phyloP scores from a whole-genome alignment of 2,888 invertebrate species.

The Clusia tigrina region DNA sequence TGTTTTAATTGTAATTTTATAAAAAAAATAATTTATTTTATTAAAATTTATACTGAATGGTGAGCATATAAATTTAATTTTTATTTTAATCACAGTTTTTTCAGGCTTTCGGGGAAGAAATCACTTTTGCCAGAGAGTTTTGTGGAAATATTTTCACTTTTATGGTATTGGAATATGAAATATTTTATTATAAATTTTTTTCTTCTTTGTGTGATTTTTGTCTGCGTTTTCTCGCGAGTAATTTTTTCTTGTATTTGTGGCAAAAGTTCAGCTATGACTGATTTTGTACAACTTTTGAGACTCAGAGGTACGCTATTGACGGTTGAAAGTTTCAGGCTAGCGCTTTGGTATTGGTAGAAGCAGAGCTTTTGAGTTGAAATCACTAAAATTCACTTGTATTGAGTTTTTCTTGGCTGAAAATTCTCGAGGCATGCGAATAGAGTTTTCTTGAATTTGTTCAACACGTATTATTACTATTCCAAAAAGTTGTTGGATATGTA shows the following conservation, averaged over 20 bases:
- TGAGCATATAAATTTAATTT: constrained; percentile 21
- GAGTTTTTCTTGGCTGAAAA: constrained; percentile 42
- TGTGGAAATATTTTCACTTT: constrained; percentile 15
- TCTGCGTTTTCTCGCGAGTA: constrained; percentile 19
- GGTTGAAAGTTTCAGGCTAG: constrained; percentile 13
- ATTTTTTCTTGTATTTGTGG: constrained; percentile 43
- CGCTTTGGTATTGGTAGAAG: constrained; percentile 54
- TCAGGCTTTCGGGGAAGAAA: constrained; percentile 6
- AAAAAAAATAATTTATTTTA: constrained; percentile 29
- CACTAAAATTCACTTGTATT: background rate
- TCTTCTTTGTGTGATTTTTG: constrained; percentile 21
- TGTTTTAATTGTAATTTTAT: constrained; percentile 30
- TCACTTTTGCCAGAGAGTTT: background rate
- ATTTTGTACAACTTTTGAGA: constrained; percentile 33
- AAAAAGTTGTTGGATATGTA: constrained; percentile 6
- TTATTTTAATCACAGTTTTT: constrained; percentile 26
- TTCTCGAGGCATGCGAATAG: background rate
- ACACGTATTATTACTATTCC: no score
- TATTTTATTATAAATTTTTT: constrained; percentile 21
- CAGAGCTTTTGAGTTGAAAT: constrained; percentile 44
- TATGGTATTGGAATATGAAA: constrained; percentile 4
- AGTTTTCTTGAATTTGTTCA: constrained; percentile 18
- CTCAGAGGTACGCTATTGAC: background rate
- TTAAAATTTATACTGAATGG: constrained; percentile 22
- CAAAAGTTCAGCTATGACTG: constrained; percentile 60